Conservation (phyloP, 2,113 vertebrate genomes). For the Fukomys damarensis region DNA sequence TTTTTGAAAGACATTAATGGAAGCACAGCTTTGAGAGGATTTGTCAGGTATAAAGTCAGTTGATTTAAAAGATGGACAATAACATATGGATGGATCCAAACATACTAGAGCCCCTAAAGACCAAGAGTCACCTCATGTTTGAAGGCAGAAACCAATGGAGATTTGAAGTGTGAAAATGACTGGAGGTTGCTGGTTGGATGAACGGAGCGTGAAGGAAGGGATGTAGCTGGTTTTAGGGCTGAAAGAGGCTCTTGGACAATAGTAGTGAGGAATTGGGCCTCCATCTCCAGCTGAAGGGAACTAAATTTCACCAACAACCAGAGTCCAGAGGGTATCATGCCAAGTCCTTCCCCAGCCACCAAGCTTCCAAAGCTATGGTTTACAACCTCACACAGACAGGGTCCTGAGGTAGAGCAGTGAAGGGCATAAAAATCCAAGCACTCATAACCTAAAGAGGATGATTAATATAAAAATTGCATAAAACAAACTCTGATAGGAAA, state of each 20-base stretch:
- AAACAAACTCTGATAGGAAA: neutral
- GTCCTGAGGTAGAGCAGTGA: no score
- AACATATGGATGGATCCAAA: neutral
- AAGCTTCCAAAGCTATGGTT: neutral
- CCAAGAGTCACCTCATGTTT: neutral
- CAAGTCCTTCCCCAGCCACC: neutral
- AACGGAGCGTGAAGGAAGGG: neutral
- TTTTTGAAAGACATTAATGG: neutral
- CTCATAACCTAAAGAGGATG: neutral
- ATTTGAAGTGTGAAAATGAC: neutral
- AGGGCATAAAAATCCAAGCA: neutral
- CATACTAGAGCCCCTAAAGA: neutral
- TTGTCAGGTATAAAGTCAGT: neutral
- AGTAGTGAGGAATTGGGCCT: neutral
- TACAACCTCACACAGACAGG: no score
- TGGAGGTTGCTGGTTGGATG: neutral
- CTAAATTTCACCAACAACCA: neutral
- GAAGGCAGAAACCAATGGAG: neutral
- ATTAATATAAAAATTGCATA: neutral
- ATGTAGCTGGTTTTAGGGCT: accelerated
- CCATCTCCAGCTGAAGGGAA: neutral
- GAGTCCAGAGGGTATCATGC: neutral
- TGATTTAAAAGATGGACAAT: neutral
- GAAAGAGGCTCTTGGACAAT: neutral
- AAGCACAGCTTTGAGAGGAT: neutral